A percentile compares a stretch with the other conserved stretches of the same genome.
Conservation (phyloP, 2,113 vertebrate species). For the Rattus norvegicus region GRCr8 NC_086027.1:68808501-68809000, state of each 20-base stretch:
- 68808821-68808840: not conserved
- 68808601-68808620: not conserved
- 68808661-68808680: too few species aligned
- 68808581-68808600: not conserved
- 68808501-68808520: not conserved
- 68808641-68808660: too few species aligned
- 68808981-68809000: slow-evolving; percentile 7
- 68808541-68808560: not conserved
- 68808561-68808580: not conserved
- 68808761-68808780: not conserved
- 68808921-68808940: slow-evolving; percentile 21
- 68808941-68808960: slow-evolving; percentile 18
- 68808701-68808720: too few species aligned
- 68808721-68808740: not conserved
- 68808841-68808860: not conserved
- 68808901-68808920: not conserved
- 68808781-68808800: not conserved
- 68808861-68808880: not conserved
- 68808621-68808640: not conserved
- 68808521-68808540: not conserved
- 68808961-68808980: slow-evolving; percentile 54
- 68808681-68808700: too few species aligned
- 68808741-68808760: not conserved
- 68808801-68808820: not conserved
- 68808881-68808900: slow-evolving; percentile 6